A percentile compares a stretch with the other conserved stretches of the same genome.
phyloP scores from a whole-genome alignment of 2,797 vertebrate genomes.

The Champsocephalus gunnari region DNA sequence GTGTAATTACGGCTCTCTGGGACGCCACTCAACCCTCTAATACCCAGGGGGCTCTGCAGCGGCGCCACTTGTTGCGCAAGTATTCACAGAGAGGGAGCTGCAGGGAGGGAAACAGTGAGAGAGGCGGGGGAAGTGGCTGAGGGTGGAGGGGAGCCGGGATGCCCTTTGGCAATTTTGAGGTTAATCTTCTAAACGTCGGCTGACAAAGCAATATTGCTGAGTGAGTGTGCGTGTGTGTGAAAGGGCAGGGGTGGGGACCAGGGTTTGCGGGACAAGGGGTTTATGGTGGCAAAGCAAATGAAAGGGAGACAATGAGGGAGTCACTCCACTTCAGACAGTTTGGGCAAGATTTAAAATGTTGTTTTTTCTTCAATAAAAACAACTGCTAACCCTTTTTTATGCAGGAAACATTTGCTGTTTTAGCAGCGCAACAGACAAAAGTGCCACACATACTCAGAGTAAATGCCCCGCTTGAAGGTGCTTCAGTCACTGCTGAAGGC shows the following conservation, averaged over 20 bases:
- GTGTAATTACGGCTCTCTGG: constrained; percentile 83
- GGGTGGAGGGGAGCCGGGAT: constrained; percentile 55
- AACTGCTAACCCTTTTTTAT: background rate
- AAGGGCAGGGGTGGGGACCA: constrained; percentile 40
- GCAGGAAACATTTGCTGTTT: constrained; percentile 23
- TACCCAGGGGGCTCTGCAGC: constrained; percentile 79
- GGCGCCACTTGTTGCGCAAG: constrained; percentile 85
- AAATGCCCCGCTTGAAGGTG: background rate
- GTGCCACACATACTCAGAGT: background rate
- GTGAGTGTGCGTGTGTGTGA: constrained; percentile 40
- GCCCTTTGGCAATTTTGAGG: constrained; percentile 78
- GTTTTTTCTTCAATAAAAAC: constrained; percentile 38
- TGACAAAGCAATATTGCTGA: constrained; percentile 79
- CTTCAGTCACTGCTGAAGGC: background rate
- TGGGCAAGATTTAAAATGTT: constrained; percentile 27
- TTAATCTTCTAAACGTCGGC: constrained; percentile 82
- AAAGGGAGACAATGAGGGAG: constrained; percentile 39
- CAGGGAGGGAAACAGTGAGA: constrained; percentile 61
- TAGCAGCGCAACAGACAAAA: background rate
- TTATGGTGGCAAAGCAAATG: constrained; percentile 41
- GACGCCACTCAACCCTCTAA: constrained; percentile 81
- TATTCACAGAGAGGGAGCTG: constrained; percentile 62
- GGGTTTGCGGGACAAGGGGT: constrained; percentile 37
- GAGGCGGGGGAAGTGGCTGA: constrained; percentile 40
- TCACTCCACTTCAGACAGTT: constrained; percentile 33